Conservation (phyloP, 2,113 vertebrate genomes). For the Bettongia penicillata region DNA sequence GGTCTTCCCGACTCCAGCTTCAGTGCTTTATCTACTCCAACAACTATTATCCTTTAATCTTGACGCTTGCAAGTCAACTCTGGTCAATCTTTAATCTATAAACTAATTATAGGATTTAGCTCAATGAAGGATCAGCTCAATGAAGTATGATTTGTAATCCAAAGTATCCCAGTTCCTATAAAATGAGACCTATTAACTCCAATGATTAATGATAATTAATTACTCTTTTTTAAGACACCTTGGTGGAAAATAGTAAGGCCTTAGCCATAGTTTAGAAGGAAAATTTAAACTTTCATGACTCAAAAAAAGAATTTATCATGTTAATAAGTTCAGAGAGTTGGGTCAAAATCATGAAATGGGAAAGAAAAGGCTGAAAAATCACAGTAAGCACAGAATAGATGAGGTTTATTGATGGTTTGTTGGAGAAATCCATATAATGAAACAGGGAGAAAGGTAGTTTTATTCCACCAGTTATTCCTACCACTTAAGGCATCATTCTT, state of each 20-base stretch:
- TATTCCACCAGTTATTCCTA: no score
- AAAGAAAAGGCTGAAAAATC: neutral
- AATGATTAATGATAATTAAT: neutral
- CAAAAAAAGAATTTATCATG: neutral
- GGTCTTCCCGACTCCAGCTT: neutral
- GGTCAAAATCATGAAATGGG: neutral
- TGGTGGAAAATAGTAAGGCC: neutral
- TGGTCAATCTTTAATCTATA: neutral
- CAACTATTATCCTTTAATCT: neutral
- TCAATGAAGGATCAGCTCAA: no score
- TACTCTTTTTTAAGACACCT: neutral
- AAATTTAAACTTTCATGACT: neutral
- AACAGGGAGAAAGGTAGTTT: no score
- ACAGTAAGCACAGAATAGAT: neutral
- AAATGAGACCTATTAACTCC: neutral
- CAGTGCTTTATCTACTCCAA: neutral
- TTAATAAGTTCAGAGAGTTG: neutral
- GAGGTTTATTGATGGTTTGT: neutral
- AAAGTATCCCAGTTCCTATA: neutral
- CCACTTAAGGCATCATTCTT: neutral
- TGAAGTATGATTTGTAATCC: neutral
- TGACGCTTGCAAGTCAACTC: neutral
- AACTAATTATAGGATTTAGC: no score
- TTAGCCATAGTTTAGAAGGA: neutral
- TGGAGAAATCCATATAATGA: neutral